These are phyloP conservation scores for Drosophila murphyi DNA, from an alignment of 1,140 invertebrate genomes.

Conservation along the genomic window DNA sequence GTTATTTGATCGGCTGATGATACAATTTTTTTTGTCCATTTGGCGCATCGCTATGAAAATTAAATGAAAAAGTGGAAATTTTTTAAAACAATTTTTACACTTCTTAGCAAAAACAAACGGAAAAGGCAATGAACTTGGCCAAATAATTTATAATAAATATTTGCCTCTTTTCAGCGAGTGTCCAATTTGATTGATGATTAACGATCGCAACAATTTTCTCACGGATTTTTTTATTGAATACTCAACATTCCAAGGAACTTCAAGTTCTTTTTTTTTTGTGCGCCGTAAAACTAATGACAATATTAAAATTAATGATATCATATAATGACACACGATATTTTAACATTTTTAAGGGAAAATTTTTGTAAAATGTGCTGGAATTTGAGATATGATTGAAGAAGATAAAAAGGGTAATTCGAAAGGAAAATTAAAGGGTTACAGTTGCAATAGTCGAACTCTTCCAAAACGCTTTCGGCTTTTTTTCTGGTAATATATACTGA, in stretches of 20 bases:
- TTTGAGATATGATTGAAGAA: slow-evolving; percentile 13
- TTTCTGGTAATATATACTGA: slow-evolving; percentile 14
- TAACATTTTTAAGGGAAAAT: slow-evolving; percentile 57
- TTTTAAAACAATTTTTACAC: slow-evolving; percentile 54
- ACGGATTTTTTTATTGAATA: slow-evolving; percentile 51
- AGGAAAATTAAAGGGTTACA: slow-evolving; percentile 45
- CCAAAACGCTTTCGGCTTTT: slow-evolving; percentile 8
- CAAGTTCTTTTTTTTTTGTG: not conserved
- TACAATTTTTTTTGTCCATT: slow-evolving; percentile 24
- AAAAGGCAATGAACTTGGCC: slow-evolving; percentile 43
- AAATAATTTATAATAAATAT: slow-evolving; percentile 78
- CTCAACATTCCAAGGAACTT: slow-evolving; percentile 18
- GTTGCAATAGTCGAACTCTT: slow-evolving; percentile 10
- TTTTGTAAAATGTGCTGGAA: slow-evolving; percentile 46
- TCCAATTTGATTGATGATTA: slow-evolving; percentile 76
- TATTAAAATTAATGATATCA: slow-evolving; percentile 77
- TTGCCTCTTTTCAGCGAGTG: slow-evolving; percentile 63
- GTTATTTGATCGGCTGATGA: slow-evolving; percentile 54
- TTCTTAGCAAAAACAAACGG: slow-evolving; percentile 39
- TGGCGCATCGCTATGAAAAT: slow-evolving; percentile 44
- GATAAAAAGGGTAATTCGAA: slow-evolving; percentile 21
- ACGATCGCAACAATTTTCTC: slow-evolving; percentile 54
- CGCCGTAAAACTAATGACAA: slow-evolving; percentile 68
- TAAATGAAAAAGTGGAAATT: slow-evolving; percentile 20
- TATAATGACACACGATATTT: slow-evolving; percentile 63